Evolutionary conservation across 2,888 invertebrate species (phyloP), one percentile per base, ranked within the genome.

Genomic region (Scaptomyza tumidula): DNA sequence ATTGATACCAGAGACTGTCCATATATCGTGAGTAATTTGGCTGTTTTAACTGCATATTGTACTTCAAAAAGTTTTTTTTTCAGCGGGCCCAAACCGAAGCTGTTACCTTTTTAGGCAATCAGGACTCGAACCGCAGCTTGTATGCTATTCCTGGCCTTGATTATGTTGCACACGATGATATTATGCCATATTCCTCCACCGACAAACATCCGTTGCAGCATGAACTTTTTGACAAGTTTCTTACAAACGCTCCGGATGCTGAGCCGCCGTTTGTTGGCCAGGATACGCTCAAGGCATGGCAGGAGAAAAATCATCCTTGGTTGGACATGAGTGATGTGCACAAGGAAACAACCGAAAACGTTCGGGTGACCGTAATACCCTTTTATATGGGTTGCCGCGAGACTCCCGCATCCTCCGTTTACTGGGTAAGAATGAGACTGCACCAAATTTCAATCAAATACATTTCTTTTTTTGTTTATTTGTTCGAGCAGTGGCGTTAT

Each of bases 1-100:
- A 99, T 99, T 80, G 99, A 99, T 92, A 96, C 98, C 68, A 94
- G 99, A 90, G 99, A 99, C 93, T 98, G 98, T 90, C 98, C 98
- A 7, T 97, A 96, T 92, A 98, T 99, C 56, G 92, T 92, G 71
- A 81, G 90, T 62, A 6, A 6, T 13, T 33, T 43, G 19, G 4
- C 4, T 31, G 2, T 5, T 13, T 6, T 13, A 48, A 19, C 6
- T 5, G 27, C 16, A 31, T 5, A 27, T 7, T 7, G 2, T 13
- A 27, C 3, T 4, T 9, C 3, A 41, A 24, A 13, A 11, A 5
- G 6, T 1, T 4, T 33, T 14, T 3, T 19, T 78, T 79, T 19
- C 50, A 92, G 98, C 94, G 98, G 87, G 98, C 99, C n/a, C 99
- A 98, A 93, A 98, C 98, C 4, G 98, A 99, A 93, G 98, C 98